Conservation (phyloP, 2,113 vertebrate species). For the Elephantulus edwardii region DNA sequence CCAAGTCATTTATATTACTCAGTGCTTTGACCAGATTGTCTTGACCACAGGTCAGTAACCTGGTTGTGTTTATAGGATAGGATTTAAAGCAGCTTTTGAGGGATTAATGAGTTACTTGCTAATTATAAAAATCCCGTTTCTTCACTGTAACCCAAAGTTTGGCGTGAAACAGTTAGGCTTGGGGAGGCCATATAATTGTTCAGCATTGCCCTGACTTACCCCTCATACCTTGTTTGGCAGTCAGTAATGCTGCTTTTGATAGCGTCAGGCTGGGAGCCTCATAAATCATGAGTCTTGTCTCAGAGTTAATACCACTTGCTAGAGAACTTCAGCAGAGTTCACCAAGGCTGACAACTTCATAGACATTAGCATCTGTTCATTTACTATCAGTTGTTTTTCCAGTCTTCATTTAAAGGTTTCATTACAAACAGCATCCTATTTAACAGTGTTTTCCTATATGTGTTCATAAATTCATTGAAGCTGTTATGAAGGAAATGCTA, state of each 20-base stretch:
- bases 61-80: conserved; percentile 78
- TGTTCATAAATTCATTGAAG: neutral
- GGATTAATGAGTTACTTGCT: conserved; percentile 79
- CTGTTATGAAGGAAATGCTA: conserved; percentile 8
- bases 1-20: conserved; percentile 74
- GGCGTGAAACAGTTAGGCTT: conserved; percentile 66
- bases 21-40: conserved; percentile 47
- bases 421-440: neutral
- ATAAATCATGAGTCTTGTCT: conserved; percentile 85
- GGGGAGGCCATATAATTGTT: conserved; percentile 77
- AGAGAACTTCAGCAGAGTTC: conserved; percentile 77
- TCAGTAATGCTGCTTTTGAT: conserved; percentile 83
- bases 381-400: conserved; percentile 59
- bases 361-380: neutral
- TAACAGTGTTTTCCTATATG: neutral
- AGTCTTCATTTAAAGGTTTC: conserved; percentile 38
- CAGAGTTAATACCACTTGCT: conserved; percentile 86
- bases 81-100: conserved; percentile 76
- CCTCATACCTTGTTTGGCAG: conserved; percentile 75
- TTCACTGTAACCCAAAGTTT: conserved; percentile 63
- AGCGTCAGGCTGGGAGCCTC: conserved; percentile 82
- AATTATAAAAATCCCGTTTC: conserved; percentile 63
- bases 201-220: conserved; percentile 33
- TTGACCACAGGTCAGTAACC: conserved; percentile 68
- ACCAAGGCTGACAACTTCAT: conserved; percentile 83